These are phyloP conservation scores for Dugesia japonica DNA, from an alignment of 2,888 invertebrate species.

Conservation along the genomic window DNA sequence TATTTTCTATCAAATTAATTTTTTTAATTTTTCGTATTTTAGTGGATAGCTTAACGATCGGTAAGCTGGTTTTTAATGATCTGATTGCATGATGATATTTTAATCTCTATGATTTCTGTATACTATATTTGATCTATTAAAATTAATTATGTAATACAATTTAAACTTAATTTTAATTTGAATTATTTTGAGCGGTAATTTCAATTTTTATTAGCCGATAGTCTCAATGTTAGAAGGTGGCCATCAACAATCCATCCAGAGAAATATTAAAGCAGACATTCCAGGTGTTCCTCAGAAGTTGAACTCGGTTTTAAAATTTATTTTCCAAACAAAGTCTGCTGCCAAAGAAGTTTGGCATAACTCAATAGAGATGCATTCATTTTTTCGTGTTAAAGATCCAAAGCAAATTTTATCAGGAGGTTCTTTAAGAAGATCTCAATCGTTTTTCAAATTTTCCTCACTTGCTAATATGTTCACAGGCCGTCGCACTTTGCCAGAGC, in stretches of 20 bases:
- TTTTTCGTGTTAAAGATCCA: background rate
- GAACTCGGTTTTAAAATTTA: background rate
- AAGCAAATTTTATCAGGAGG: background rate
- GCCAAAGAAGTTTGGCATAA: background rate
- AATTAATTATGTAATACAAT: too few relatives aligned
- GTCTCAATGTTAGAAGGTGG: background rate
- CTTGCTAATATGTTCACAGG: background rate
- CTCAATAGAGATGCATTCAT: background rate
- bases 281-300: background rate
- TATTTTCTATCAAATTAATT: too few relatives aligned
- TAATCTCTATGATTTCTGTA: too few relatives aligned
- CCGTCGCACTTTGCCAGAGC: background rate
- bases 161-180: too few relatives aligned
- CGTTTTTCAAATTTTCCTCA: background rate
- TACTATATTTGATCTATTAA: too few relatives aligned
- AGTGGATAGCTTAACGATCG: too few relatives aligned
- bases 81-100: too few relatives aligned
- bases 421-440: background rate
- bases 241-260: background rate
- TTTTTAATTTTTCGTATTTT: too few relatives aligned
- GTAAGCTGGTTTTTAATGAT: too few relatives aligned
- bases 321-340: background rate
- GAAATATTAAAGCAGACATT: background rate
- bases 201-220: too few relatives aligned
- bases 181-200: too few relatives aligned